Conservation (phyloP, 92 coral and sea anemone species). For the Plumapathes pennacea region DNA sequence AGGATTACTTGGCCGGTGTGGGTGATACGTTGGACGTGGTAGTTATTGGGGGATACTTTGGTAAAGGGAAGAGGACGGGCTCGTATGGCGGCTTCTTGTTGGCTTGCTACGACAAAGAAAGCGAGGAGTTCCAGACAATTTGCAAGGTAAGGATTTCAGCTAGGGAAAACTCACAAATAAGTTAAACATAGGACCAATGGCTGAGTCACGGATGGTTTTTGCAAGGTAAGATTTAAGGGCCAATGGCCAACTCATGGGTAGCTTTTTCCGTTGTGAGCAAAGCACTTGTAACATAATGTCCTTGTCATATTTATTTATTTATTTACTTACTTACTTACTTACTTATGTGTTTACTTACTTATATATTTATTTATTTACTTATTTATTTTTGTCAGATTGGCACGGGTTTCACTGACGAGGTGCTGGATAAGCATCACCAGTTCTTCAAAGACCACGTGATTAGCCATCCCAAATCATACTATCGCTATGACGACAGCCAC, state of each 20-base stretch:
- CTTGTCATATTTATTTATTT: too few species aligned
- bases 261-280: too few species aligned
- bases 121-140: conserved; percentile 91
- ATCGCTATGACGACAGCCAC: conserved; percentile 86
- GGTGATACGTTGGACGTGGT: conserved; percentile 94
- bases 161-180: neutral
- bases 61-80: conserved; percentile 95
- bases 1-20: conserved; percentile 92
- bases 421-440: conserved; percentile 80
- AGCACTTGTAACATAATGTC: too few species aligned
- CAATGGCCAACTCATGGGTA: too few species aligned
- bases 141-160: conserved; percentile 97
- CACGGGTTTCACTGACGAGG: conserved; percentile 92
- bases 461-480: conserved; percentile 85
- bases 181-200: neutral
- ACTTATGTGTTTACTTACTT: too few species aligned
- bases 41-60: conserved; percentile 90
- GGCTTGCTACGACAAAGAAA: conserved; percentile 92
- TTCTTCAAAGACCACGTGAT: conserved; percentile 88
- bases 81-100: conserved; percentile 90
- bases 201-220: neutral
- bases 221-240: too few species aligned
- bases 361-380: neutral
- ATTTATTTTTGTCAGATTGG: conserved; percentile 60
- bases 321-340: too few species aligned